A percentile compares a stretch with the other conserved stretches of the same genome.
phyloP scores from a whole-genome alignment of 2,888 invertebrate species.

The Cryptocephalus primarius region DNA sequence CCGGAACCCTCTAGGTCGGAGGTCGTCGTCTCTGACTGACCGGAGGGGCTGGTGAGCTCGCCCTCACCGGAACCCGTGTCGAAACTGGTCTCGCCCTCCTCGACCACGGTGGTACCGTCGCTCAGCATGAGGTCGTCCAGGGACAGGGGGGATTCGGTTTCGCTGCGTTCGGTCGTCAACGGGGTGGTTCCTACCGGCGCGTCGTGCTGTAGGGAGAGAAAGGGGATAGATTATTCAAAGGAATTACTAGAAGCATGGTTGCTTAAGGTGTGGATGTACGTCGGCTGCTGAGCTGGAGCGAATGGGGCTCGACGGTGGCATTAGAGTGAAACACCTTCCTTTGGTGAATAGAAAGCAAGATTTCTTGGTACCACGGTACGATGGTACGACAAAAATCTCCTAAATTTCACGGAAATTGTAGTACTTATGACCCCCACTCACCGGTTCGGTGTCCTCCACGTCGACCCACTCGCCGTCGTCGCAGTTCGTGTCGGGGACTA shows the following conservation, averaged over 20 bases:
- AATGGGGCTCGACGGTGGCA: no score
- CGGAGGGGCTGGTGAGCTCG: slow-evolving; percentile 10
- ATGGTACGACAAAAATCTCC: no score
- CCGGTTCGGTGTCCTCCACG: slow-evolving; percentile 23
- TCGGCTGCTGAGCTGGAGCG: no score
- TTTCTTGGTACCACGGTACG: no score
- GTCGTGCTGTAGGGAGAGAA: not conserved
- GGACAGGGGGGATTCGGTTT: slow-evolving; percentile 29
- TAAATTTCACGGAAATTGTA: no score
- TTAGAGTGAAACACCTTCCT: no score
- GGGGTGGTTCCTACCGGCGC: not conserved
- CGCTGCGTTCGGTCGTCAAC: slow-evolving; percentile 1
- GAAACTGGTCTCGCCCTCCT: slow-evolving; percentile 12
- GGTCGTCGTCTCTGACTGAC: slow-evolving; percentile 1
- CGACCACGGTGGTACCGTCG: slow-evolving; percentile 34
- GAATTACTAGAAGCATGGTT: no score
- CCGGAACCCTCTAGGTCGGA: not conserved
- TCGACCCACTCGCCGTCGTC: slow-evolving; percentile 43
- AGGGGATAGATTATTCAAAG: no score
- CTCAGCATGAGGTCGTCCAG: slow-evolving; percentile 43
- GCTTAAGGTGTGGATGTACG: no score
- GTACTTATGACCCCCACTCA: no score
- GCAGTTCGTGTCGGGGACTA: slow-evolving; percentile 40
- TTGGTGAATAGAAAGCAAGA: no score
- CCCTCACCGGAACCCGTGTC: slow-evolving; percentile 27